Evolutionary conservation across 1,140 invertebrate species (phyloP), one percentile per base, ranked within the genome.

Genomic region (Orussus abietinus): DNA sequence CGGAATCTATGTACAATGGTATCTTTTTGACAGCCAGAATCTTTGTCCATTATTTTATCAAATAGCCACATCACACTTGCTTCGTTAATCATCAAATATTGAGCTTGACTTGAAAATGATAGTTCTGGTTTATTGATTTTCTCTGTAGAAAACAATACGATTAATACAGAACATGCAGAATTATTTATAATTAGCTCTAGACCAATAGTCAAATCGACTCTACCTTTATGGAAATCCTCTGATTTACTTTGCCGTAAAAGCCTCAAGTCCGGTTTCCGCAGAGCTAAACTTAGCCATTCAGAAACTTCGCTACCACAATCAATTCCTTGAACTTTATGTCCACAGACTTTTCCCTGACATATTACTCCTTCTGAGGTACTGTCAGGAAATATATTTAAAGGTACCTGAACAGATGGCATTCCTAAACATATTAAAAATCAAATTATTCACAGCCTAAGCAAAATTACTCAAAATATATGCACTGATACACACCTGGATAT

Each of bases 71-170:
- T 60, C 4, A 92, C 78, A 51, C 90, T 94, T 7, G 81, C 75
- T 50, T 77, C 70, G 62, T 86, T 92, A 10, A 96, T 75, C 13
- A 96, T 62, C 22, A 96, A 75, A 72, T 84, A 95, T 64, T 95
- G 92, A 1, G 88, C 89, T 75, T 94, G 82, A 70, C 94, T 96
- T 3, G 84, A 81, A 42, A 95, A 75, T 1, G 88, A 89, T 20
- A 90, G 60, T 36, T 77, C 58, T 26, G 54, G 46, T 45, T 73
- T 70, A 15, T 65, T 50, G 5, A 13, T 21, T 21, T n/a, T n/a
- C n/a, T 67, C 74, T 59, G 42, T 45, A 51, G 61, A 46, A 37
- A 34, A n/a, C 32, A 21, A n/a, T 20, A 4, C 29, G n/a, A 48
- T 31, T 10, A 9, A 41, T n/a, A n/a, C 22, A 6, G 28, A 25